Percentiles rank a stretch among this genome's conserved stretches.
Conservation (phyloP, 2,113 vertebrate genomes). For the Xiphias gladius region DNA sequence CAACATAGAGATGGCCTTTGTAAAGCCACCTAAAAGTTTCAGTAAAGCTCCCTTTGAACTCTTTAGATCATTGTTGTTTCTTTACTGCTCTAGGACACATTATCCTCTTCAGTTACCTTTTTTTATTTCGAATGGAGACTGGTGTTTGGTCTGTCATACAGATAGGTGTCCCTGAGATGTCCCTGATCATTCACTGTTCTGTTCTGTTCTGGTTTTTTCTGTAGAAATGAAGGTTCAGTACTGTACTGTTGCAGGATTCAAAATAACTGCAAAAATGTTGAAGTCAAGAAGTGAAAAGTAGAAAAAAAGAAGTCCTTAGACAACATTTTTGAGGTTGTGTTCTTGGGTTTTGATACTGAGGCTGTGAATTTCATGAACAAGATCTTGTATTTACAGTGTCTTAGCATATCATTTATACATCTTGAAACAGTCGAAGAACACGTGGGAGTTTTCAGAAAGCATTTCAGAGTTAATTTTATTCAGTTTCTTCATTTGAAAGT, state of each 20-base stretch:
- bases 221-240: slow-evolving; percentile 1
- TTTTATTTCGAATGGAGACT: not conserved
- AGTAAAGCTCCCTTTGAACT: slow-evolving; percentile 27
- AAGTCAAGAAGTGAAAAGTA: no score
- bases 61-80: slow-evolving; percentile 14
- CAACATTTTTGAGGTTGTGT: not conserved
- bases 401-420: no score
- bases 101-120: slow-evolving; percentile 20
- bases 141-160: not conserved
- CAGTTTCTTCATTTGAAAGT: no score
- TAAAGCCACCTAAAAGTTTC: slow-evolving; percentile 12
- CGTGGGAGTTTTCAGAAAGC: not conserved
- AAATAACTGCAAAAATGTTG: not conserved
- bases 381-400: no score
- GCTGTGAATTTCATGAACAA: no score
- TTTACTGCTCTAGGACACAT: slow-evolving; percentile 21
- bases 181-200: not conserved
- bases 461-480: not conserved
- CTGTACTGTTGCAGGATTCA: not conserved
- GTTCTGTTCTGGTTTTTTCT: not conserved
- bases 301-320: not conserved
- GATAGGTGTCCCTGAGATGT: not conserved
- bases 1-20: not conserved
- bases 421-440: not conserved
- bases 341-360: not conserved